These are phyloP conservation scores for Apus apus DNA, from an alignment of 2,113 vertebrate genomes.

Conservation along the genomic window DNA sequence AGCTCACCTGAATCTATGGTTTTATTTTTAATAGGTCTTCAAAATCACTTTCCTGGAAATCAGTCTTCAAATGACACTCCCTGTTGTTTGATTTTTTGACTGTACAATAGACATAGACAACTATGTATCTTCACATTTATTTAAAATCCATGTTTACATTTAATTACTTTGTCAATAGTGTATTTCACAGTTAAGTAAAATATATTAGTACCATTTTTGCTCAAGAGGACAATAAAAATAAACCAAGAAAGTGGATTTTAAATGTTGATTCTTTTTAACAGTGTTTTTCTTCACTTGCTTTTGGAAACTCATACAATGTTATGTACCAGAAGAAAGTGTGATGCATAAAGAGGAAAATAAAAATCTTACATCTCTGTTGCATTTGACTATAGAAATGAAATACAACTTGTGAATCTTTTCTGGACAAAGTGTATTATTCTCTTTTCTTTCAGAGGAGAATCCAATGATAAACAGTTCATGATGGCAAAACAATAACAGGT, in stretches of 20 bases:
- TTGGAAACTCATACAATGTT: not conserved
- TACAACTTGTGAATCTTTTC: not conserved
- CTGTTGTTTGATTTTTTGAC: not conserved
- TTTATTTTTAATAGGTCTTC: not conserved
- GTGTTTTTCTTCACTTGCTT: not conserved
- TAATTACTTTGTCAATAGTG: not conserved
- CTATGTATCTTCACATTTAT: not conserved
- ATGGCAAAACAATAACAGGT: not conserved
- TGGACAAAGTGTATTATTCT: not conserved
- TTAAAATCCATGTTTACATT: not conserved
- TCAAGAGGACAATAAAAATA: not conserved
- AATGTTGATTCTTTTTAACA: not conserved
- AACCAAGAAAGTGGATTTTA: not conserved
- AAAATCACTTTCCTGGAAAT: not conserved
- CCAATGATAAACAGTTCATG: not conserved
- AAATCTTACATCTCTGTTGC: not conserved
- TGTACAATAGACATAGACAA: not conserved
- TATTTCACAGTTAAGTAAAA: constrained; percentile 13
- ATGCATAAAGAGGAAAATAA: not conserved
- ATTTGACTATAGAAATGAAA: not conserved
- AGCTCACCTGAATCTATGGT: too few species aligned
- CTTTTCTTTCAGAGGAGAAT: not conserved
- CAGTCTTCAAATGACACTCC: not conserved
- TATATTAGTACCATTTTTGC: not conserved
- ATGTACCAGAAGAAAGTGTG: not conserved